phyloP scores from a whole-genome alignment of 2,888 invertebrate species.

The Automeris io region DNA sequence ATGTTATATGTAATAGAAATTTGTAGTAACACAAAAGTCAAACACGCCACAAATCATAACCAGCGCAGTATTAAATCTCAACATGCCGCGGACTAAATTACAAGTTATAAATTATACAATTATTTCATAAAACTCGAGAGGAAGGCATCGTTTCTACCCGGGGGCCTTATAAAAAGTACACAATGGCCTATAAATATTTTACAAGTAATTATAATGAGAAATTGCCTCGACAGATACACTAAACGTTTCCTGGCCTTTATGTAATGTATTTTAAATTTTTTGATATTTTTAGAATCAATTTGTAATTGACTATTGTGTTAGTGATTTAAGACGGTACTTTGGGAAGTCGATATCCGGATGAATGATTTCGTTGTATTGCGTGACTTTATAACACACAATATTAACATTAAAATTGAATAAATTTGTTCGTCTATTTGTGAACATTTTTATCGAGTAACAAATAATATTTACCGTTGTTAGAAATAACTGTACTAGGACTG shows the following conservation, averaged over 20 bases:
- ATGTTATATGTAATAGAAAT: too few relatives aligned
- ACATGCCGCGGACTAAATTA: slow-evolving; percentile 41
- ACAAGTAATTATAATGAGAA: slow-evolving; percentile 68
- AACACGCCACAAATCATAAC: background rate
- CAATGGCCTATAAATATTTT: slow-evolving; percentile 68
- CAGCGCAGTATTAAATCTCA: slow-evolving; percentile 20
- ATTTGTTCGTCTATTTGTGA: too few relatives aligned
- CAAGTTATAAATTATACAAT: slow-evolving; percentile 55
- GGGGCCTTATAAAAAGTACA: slow-evolving; percentile 43
- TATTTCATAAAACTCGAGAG: slow-evolving; percentile 30
- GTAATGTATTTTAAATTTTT: slow-evolving; percentile 42
- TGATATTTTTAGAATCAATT: slow-evolving; percentile 36
- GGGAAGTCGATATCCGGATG: slow-evolving; percentile 1
- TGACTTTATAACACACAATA: too few relatives aligned
- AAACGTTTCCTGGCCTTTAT: slow-evolving; percentile 54
- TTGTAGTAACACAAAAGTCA: background rate
- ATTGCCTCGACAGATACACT: slow-evolving; percentile 39
- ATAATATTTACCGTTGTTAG: background rate
- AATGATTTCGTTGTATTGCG: too few relatives aligned
- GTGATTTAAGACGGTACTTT: slow-evolving; percentile 4
- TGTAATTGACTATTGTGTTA: slow-evolving; percentile 36
- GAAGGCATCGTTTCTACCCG: slow-evolving; percentile 27
- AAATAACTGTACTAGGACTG: background rate
- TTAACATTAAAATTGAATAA: too few relatives aligned
- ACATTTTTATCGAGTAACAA: background rate